These are phyloP conservation scores for Montipora capitata DNA, from an alignment of 92 coral and sea anemone species.

Conservation along the genomic window DNA sequence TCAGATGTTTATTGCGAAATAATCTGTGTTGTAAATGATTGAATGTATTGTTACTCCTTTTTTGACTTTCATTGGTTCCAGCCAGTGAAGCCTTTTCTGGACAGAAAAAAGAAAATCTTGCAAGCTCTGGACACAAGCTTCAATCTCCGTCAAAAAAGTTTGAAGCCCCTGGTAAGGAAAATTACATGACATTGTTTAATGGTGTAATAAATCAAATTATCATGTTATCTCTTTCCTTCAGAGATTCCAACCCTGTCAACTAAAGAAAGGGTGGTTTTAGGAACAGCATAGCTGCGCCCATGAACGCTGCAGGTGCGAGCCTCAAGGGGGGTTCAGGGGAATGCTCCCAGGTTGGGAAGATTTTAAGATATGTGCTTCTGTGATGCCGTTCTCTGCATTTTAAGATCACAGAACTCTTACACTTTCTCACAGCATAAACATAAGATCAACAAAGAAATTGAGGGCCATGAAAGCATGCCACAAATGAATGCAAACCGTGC, in stretches of 20 bases:
- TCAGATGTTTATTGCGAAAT: no score
- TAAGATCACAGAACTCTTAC: background rate
- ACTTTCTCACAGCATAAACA: background rate
- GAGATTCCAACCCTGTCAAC: no score
- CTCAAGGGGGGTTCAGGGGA: no score
- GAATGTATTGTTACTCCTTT: no score
- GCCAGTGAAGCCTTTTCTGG: conserved; percentile 88
- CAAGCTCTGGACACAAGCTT: conserved; percentile 76
- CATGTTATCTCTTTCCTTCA: no score
- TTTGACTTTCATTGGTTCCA: conserved; percentile 8
- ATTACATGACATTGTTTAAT: background rate
- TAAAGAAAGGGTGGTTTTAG: no score
- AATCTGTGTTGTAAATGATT: background rate
- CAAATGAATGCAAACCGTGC: background rate
- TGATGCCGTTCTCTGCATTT: background rate
- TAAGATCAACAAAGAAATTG: background rate
- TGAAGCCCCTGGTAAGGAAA: conserved; percentile 85
- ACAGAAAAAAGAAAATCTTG: conserved; percentile 76
- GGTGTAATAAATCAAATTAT: background rate
- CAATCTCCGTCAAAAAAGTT: conserved; percentile 86
- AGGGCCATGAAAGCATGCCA: background rate
- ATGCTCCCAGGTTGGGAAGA: no score
- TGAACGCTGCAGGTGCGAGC: no score
- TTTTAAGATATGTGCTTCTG: no score
- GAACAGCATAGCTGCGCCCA: no score